Evolutionary conservation across 53 echinoderm and acorn worm genomes (phyloP).

Genomic region (Holothuria leucospilota): DNA sequence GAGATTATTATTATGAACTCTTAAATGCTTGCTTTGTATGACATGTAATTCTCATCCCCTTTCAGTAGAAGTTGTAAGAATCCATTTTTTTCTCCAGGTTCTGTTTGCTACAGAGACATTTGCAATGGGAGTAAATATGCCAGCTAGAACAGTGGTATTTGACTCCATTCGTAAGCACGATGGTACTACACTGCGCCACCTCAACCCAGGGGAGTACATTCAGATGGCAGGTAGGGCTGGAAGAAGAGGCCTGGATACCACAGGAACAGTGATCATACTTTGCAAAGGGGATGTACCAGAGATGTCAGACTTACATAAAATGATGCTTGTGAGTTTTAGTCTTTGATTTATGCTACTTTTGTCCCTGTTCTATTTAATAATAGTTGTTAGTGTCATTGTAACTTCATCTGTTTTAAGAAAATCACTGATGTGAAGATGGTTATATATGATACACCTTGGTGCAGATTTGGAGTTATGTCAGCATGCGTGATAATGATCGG

Average conservation of each 20-base stretch:
- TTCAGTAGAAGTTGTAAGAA: neutral
- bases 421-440: too few species aligned
- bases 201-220: conserved; percentile 94
- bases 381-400: too few species aligned
- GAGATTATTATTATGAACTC: neutral
- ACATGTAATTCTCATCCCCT: too few species aligned
- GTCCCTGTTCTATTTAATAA: too few species aligned
- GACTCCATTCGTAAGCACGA: conserved; percentile 94
- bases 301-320: conserved; percentile 84
- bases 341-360: neutral
- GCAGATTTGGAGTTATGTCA: too few species aligned
- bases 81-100: conserved; percentile 55
- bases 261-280: conserved; percentile 91
- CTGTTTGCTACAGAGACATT: conserved; percentile 99
- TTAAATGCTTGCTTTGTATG: too few species aligned
- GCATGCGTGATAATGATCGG: too few species aligned
- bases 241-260: conserved; percentile 91
- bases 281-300: conserved; percentile 98
- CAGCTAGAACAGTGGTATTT: conserved; percentile 94
- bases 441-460: too few species aligned
- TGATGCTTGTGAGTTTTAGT: conserved; percentile 86
- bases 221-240: conserved; percentile 99
- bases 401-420: too few species aligned
- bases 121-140: conserved; percentile 99
- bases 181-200: conserved; percentile 74